Conservation (phyloP, 2,113 vertebrate genomes). For the Xerus inauris region DNA sequence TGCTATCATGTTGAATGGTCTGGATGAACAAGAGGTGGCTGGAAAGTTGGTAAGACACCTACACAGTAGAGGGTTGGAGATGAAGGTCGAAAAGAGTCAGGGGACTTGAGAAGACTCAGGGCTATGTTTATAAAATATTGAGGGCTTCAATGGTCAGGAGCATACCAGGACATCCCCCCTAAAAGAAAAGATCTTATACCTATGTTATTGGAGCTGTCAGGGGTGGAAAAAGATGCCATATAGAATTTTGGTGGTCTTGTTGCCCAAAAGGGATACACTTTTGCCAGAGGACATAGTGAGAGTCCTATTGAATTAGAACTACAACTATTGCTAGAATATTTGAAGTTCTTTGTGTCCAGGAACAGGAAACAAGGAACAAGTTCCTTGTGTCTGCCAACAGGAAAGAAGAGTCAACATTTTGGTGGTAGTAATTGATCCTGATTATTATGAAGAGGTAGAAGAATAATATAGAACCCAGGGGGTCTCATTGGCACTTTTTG, state of each 20-base stretch:
- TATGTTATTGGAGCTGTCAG: neutral
- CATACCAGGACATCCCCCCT: neutral
- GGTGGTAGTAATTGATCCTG: neutral
- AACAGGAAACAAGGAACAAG: too few species aligned
- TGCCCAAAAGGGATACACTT: neutral
- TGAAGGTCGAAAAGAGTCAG: neutral
- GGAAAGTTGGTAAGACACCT: neutral
- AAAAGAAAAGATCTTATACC: neutral
- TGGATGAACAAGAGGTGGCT: neutral
- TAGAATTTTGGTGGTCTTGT: neutral
- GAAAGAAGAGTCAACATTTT: neutral
- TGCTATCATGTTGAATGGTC: neutral
- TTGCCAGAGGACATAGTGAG: neutral
- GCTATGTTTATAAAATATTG: neutral
- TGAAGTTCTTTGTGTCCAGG: neutral
- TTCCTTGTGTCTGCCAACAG: too few species aligned
- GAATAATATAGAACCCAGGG: neutral
- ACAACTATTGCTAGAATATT: neutral
- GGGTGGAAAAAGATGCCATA: neutral
- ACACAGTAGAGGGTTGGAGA: neutral
- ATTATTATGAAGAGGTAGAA: neutral
- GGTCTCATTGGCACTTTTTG: neutral
- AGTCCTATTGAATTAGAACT: neutral
- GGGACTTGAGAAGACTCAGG: neutral
- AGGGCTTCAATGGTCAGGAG: neutral